Percentiles rank a stretch among this genome's conserved stretches.
These are phyloP conservation scores for Zapus hudsonius DNA, from an alignment of 2,113 vertebrate genomes.

Conservation along the genomic window DNA sequence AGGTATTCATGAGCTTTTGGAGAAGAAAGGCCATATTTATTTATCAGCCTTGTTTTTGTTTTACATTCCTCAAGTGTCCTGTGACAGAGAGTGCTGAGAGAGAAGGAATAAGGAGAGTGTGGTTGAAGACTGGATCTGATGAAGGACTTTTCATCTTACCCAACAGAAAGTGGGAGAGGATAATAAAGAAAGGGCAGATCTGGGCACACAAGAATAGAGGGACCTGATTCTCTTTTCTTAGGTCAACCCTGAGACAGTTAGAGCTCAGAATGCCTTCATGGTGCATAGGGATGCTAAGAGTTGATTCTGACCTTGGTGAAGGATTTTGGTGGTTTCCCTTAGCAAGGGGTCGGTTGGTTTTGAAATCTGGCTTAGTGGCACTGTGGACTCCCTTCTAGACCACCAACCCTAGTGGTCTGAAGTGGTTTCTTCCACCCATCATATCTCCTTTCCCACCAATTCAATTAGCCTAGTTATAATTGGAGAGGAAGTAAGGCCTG, in stretches of 20 bases:
- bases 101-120: not conserved
- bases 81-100: not conserved
- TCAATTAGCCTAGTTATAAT: not conserved
- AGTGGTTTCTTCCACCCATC: not conserved
- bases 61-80: not conserved
- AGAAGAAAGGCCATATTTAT: not conserved
- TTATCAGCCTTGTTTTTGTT: not conserved
- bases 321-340: not conserved
- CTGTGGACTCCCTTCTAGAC: not conserved
- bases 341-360: not conserved
- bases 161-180: not conserved
- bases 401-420: not conserved
- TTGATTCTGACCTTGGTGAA: not conserved
- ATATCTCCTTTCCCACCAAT: accelerated
- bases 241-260: not conserved
- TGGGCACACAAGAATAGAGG: not conserved
- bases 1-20: too few species aligned
- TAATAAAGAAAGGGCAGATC: not conserved
- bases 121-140: not conserved
- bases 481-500: not conserved
- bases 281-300: not conserved
- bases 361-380: not conserved
- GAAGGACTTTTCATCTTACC: not conserved
- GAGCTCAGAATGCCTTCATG: not conserved
- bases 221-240: not conserved